Conservation (phyloP, 2,113 vertebrate genomes). For the Plectropomus leopardus region DNA sequence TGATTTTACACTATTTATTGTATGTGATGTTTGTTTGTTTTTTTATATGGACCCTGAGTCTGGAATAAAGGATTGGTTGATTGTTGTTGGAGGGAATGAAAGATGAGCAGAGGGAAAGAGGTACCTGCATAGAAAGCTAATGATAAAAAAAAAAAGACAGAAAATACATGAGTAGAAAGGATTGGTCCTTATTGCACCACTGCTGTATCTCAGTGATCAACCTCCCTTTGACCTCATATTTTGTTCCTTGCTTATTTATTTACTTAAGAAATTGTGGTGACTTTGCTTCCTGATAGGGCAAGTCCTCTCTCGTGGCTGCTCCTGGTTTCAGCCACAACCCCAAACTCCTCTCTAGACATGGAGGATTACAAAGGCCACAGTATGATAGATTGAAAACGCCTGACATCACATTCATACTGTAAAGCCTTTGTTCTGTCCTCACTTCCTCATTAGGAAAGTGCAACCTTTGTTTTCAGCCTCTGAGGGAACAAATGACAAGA, state of each 20-base stretch:
- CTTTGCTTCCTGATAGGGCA: constrained; percentile 46
- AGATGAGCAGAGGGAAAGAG: constrained; percentile 19
- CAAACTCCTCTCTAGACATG: constrained; percentile 41
- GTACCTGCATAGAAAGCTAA: constrained; percentile 3
- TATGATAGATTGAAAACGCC: constrained; percentile 53
- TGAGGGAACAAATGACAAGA: constrained; percentile 25
- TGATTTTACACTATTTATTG: too few relatives aligned
- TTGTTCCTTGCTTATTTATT: constrained; percentile 28
- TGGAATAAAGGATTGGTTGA: too few relatives aligned
- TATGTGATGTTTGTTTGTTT: too few relatives aligned
- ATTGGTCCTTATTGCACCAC: constrained; percentile 27
- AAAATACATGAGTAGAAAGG: constrained; percentile 11
- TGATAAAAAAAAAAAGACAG: constrained; percentile 23
- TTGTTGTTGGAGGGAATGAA: constrained; percentile 4
- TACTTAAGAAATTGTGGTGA: constrained; percentile 40
- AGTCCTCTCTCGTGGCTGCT: constrained; percentile 39
- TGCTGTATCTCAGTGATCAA: constrained; percentile 32
- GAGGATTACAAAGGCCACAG: constrained; percentile 48
- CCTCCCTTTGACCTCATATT: constrained; percentile 39
- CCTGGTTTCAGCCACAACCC: constrained; percentile 39
- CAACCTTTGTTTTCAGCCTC: constrained; percentile 35
- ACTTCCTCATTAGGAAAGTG: constrained; percentile 58
- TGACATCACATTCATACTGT: constrained; percentile 39
- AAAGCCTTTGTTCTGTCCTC: constrained; percentile 65
- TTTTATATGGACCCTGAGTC: too few relatives aligned